Percentiles rank a stretch among this genome's conserved stretches.
These are phyloP conservation scores for Diaphora mendica DNA, from an alignment of 2,888 invertebrate species.

Conservation along the genomic window DNA sequence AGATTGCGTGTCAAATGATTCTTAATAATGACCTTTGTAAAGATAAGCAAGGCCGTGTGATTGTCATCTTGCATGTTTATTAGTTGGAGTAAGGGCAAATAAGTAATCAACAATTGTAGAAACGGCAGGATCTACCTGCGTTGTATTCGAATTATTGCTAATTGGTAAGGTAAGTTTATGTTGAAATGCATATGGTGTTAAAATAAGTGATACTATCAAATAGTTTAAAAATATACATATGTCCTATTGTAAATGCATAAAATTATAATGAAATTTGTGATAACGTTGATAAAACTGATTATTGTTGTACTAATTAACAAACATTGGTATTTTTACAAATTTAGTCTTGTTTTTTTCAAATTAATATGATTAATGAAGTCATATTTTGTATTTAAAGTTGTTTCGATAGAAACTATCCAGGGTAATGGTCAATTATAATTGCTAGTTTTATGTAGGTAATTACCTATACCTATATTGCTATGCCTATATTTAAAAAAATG, in stretches of 20 bases:
- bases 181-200: background rate
- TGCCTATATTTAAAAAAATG: background rate
- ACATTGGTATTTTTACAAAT: background rate
- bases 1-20: constrained; percentile 50
- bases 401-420: background rate
- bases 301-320: constrained; percentile 13
- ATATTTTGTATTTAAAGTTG: background rate
- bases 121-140: background rate
- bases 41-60: constrained; percentile 44
- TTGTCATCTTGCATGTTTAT: constrained; percentile 17
- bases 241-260: constrained; percentile 31
- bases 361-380: background rate
- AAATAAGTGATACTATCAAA: background rate
- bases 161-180: background rate
- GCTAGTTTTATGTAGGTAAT: background rate
- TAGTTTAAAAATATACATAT: constrained; percentile 19
- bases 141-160: background rate
- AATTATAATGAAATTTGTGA: background rate
- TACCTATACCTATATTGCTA: no score
- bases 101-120: constrained; percentile 15
- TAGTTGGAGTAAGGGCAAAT: constrained; percentile 7
- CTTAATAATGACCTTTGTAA: constrained; percentile 50
- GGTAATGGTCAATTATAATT: background rate
- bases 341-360: background rate
- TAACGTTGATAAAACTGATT: background rate